phyloP scores from a whole-genome alignment of 2,888 invertebrate genomes.

The Monoplex corrugatus region DNA sequence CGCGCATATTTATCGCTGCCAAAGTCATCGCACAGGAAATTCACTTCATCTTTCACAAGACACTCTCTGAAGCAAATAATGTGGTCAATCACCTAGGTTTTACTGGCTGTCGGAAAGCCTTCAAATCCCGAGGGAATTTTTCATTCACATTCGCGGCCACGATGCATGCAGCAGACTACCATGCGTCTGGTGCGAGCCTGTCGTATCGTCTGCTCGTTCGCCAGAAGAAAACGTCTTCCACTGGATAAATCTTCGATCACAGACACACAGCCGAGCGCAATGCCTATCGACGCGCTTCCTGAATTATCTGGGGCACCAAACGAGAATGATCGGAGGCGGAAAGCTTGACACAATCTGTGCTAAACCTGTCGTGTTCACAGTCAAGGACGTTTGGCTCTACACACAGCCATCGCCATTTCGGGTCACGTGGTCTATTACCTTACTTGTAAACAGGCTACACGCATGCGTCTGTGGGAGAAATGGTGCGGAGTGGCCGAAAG shows the following conservation, averaged over 20 bases:
- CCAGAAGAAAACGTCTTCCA: background rate
- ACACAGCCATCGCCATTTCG: slow-evolving; percentile 20
- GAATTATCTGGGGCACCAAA: background rate
- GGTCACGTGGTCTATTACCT: slow-evolving; percentile 19
- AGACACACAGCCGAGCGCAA: background rate
- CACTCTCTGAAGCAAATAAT: no score
- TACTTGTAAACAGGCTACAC: background rate
- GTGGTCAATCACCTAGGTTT: no score
- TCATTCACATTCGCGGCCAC: no score
- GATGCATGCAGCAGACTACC: no score
- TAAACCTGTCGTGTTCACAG: background rate
- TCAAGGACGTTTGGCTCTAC: background rate
- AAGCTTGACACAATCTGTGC: background rate
- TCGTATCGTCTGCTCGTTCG: background rate
- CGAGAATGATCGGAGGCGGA: background rate
- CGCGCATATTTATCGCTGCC: no score
- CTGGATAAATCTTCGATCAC: background rate
- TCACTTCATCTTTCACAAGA: no score
- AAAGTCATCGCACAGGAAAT: no score
- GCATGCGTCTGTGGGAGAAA: slow-evolving; percentile 7
- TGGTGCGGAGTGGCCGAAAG: background rate
- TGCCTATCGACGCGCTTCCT: background rate
- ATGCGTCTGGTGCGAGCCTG: no score
- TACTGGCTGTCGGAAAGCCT: no score
- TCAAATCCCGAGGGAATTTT: no score